phyloP scores from a whole-genome alignment of 2,113 vertebrate species.

The Plecturocebus donacophilus region DNA sequence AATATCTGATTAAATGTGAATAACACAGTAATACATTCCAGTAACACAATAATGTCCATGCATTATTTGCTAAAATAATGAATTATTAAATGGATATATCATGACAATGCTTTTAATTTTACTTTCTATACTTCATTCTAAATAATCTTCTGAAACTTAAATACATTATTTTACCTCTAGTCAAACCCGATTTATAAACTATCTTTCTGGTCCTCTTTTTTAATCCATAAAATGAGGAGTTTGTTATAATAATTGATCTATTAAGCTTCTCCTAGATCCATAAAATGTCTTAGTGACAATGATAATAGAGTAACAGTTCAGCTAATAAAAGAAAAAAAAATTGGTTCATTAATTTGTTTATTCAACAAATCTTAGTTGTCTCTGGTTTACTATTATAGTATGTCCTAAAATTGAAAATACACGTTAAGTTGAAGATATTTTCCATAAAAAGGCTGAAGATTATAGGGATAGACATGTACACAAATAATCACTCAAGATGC shows the following conservation, averaged over 20 bases:
- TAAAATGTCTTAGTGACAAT: neutral
- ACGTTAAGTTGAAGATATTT: neutral
- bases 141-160: neutral
- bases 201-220: neutral
- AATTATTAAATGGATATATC: neutral
- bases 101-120: neutral
- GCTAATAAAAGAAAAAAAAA: neutral
- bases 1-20: neutral
- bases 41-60: neutral
- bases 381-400: neutral
- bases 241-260: neutral
- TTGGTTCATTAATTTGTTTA: neutral
- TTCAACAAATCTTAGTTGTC: neutral
- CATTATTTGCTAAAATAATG: neutral
- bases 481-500: neutral
- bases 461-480: neutral
- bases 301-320: neutral
- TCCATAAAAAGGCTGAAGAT: neutral
- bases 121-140: neutral
- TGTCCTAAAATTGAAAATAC: neutral
- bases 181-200: neutral
- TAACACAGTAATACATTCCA: neutral
- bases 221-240: neutral
- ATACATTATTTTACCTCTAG: neutral
- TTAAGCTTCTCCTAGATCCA: neutral